Evolutionary conservation across 2,113 vertebrate species (phyloP).

Genomic region (Patagioenas fasciata): DNA sequence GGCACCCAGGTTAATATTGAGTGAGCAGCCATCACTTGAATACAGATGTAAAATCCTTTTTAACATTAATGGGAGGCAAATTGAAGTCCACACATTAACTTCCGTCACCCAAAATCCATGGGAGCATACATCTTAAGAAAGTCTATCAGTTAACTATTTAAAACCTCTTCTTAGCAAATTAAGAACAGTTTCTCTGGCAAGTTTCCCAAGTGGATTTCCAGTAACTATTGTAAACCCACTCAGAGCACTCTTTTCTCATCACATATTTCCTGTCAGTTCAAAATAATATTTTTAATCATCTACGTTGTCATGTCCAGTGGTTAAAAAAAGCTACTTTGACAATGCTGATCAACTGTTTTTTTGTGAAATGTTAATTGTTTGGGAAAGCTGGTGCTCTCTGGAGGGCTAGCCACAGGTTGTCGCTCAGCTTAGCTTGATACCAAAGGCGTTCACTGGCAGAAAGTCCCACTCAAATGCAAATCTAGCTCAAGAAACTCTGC

Average conservation of each 20-base stretch:
- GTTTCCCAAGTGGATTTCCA: not conserved
- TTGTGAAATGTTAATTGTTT: not conserved
- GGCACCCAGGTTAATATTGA: not conserved
- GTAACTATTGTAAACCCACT: not conserved
- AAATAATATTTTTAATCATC: not conserved
- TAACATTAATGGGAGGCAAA: not conserved
- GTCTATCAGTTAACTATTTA: not conserved
- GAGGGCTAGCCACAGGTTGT: not conserved
- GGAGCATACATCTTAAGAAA: not conserved
- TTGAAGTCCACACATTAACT: not conserved
- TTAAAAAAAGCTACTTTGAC: not conserved
- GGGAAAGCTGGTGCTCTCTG: not conserved
- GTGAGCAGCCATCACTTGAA: not conserved
- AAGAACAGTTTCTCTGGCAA: conserved; percentile 21
- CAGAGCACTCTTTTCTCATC: not conserved
- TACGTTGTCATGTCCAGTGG: not conserved
- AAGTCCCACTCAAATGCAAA: not conserved
- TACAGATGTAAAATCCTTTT: not conserved
- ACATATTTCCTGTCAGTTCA: not conserved
- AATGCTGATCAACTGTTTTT: accelerated
- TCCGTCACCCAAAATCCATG: not conserved
- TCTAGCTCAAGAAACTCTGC: not conserved
- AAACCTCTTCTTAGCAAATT: conserved; percentile 35
- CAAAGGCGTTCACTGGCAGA: not conserved
- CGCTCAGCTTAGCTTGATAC: not conserved